phyloP scores from a whole-genome alignment of 2,797 vertebrate species.

The Galagoides demidoff region DNA sequence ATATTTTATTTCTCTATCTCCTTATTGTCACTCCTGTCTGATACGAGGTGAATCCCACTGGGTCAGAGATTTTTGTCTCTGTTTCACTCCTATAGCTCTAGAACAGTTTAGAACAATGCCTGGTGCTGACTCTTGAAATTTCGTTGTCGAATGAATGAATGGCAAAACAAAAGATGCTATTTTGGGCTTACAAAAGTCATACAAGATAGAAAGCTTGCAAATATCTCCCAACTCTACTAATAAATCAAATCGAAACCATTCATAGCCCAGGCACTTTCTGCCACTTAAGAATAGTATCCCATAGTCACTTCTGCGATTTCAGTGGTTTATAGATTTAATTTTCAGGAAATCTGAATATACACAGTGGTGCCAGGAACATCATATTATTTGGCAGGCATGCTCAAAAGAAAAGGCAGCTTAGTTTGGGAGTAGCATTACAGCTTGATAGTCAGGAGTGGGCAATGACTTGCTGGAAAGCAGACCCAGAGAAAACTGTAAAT shows the following conservation, averaged over 20 bases:
- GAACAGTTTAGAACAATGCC: neutral
- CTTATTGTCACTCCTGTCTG: neutral
- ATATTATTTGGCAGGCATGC: neutral
- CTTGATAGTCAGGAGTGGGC: neutral
- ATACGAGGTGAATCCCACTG: neutral
- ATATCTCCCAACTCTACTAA: neutral
- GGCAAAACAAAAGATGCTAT: neutral
- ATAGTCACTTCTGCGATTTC: neutral
- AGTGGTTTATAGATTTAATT: slow-evolving; percentile 47
- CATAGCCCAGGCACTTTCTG: neutral
- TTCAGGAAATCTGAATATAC: slow-evolving; percentile 39
- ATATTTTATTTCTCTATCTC: neutral
- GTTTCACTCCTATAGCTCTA: neutral
- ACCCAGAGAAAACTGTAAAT: neutral
- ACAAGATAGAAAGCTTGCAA: slow-evolving; percentile 2
- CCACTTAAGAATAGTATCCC: neutral
- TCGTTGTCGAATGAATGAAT: neutral
- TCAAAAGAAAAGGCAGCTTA: neutral
- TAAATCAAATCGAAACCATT: slow-evolving; percentile 12
- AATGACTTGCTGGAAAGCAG: neutral
- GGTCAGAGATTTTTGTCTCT: neutral
- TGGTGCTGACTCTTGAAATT: neutral
- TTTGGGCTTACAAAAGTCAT: slow-evolving; percentile 8
- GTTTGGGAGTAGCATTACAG: neutral
- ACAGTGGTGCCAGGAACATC: slow-evolving; percentile 5